A percentile compares a stretch with the other conserved stretches of the same genome.
These are phyloP conservation scores for Aurelia coerulea DNA, from an alignment of 30 jellyfish, hydroid and myxozoan species.

Conservation along the genomic window DNA sequence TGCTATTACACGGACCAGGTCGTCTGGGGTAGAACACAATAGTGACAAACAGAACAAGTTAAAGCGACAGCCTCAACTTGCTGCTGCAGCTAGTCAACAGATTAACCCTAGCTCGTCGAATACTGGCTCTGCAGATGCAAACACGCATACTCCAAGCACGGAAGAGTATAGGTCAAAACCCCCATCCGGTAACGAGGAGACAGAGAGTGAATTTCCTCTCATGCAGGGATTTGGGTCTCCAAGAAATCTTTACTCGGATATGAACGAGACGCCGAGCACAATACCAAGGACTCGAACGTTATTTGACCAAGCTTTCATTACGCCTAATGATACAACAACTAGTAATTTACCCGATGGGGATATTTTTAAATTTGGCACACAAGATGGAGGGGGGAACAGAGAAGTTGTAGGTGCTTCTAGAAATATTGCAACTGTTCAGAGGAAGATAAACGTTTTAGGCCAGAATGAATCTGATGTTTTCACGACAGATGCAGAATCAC, in stretches of 20 bases:
- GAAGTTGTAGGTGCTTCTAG: not conserved
- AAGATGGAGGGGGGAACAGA: not conserved
- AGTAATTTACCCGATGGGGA: conserved; percentile 26
- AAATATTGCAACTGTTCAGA: conserved; percentile 5
- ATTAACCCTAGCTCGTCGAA: not conserved
- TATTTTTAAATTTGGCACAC: conserved; percentile 30
- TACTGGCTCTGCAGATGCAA: conserved; percentile 38
- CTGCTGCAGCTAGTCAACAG: not conserved
- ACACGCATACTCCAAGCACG: conserved; percentile 52
- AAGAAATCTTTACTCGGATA: conserved; percentile 47
- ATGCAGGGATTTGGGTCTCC: conserved; percentile 53
- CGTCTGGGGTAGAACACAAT: too few species aligned
- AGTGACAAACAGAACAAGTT: not conserved
- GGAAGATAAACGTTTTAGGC: conserved; percentile 31
- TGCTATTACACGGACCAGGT: too few species aligned
- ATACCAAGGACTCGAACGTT: conserved; percentile 17
- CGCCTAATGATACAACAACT: not conserved
- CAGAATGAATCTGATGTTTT: conserved; percentile 43
- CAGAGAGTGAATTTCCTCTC: conserved; percentile 59
- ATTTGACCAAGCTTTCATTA: conserved; percentile 28
- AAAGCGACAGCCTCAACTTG: conserved; percentile 10
- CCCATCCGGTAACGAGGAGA: conserved; percentile 46
- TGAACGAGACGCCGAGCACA: conserved; percentile 19
- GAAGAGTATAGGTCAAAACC: conserved; percentile 48
- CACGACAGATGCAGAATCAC: conserved; percentile 44